These are phyloP conservation scores for Colletes latitarsis DNA, from an alignment of 1,140 invertebrate species.

Conservation along the genomic window DNA sequence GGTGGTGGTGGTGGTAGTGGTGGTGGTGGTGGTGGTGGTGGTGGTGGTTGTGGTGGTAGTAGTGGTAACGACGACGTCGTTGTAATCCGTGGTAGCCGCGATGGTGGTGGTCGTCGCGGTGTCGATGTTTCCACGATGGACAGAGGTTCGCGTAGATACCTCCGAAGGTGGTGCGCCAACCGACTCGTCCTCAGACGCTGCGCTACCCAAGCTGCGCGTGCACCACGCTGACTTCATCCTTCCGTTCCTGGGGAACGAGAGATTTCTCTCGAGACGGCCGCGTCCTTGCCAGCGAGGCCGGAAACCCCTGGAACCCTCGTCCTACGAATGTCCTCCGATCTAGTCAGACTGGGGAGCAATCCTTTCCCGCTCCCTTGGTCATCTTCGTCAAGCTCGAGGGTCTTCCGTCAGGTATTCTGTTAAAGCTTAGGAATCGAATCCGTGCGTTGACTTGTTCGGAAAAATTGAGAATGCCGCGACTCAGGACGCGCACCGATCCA, in stretches of 20 bases:
- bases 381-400: conserved; percentile 3
- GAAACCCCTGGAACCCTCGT: too few species aligned
- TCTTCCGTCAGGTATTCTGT: neutral
- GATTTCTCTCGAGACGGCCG: neutral
- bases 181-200: conserved; percentile 9
- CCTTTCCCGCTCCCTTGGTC: neutral
- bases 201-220: conserved; percentile 27
- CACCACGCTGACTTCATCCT: conserved; percentile 48
- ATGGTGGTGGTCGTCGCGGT: neutral
- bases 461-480: neutral
- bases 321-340: neutral
- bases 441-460: too few species aligned
- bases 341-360: neutral
- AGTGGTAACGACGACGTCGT: neutral
- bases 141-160: neutral
- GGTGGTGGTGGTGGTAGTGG: neutral
- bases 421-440: too few species aligned
- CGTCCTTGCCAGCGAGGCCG: neutral
- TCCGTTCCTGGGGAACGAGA: neutral
- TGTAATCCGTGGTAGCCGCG: conserved; percentile 8
- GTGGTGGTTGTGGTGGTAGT: too few species aligned
- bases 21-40: neutral
- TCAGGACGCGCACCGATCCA: neutral
- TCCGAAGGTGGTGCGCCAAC: conserved; percentile 7
- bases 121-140: neutral